phyloP scores from a whole-genome alignment of 2,797 vertebrate genomes.

The Rhyacichthys aspro region DNA sequence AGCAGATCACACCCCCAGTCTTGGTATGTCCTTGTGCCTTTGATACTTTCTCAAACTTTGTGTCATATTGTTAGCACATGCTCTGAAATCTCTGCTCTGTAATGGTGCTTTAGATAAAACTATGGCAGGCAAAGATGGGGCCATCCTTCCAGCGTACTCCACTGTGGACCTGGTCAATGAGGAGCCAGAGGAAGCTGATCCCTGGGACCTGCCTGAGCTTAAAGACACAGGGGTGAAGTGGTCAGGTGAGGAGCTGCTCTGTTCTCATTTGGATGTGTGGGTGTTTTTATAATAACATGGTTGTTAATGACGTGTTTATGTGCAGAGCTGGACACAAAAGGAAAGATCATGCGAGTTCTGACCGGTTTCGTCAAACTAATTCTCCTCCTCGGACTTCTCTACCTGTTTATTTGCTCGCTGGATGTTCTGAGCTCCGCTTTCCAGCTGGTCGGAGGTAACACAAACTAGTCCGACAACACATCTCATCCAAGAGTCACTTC shows the following conservation, averaged over 20 bases:
- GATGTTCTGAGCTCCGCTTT: conserved; percentile 95
- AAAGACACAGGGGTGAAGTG: conserved; percentile 86
- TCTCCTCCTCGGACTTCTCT: conserved; percentile 88
- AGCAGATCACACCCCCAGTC: conserved; percentile 52
- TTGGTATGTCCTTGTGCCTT: conserved; percentile 36
- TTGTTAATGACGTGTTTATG: conserved; percentile 23
- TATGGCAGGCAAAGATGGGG: conserved; percentile 59
- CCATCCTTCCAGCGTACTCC: conserved; percentile 82
- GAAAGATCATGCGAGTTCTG: conserved; percentile 83
- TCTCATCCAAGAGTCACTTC: no score
- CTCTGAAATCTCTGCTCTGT: not conserved
- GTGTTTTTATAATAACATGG: not conserved
- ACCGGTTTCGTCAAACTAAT: conserved; percentile 75
- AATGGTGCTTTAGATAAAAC: conserved; percentile 70
- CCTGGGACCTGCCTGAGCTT: conserved; percentile 90
- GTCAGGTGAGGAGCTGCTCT: conserved; percentile 84
- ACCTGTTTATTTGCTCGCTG: conserved; percentile 95
- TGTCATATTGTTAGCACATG: not conserved
- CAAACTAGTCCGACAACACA: not conserved
- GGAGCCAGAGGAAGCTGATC: conserved; percentile 73
- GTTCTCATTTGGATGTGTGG: not conserved
- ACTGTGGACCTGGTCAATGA: conserved; percentile 80
- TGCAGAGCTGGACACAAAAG: conserved; percentile 88
- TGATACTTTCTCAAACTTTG: not conserved
- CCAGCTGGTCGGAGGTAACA: conserved; percentile 93